Base-by-base conservation (phyloP, 2,888 invertebrate genomes). In the Argyra leucocephala region DNA sequence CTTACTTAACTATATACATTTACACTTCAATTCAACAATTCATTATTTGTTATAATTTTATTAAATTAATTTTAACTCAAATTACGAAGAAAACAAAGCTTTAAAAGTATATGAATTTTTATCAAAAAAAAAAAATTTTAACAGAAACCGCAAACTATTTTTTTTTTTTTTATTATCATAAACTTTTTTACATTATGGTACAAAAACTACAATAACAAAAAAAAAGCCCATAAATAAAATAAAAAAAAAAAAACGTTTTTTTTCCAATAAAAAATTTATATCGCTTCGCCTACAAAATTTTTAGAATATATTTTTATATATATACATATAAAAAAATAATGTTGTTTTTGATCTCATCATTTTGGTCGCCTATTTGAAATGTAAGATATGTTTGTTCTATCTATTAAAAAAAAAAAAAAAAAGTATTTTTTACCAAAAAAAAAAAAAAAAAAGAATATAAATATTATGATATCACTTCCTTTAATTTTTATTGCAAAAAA, bases 141-240 rank as follows among this genome's bases (percentile, higher is more conserved):
- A 10, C 12, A 4, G 7, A 31, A 10, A 26, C 7, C 31, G 31
- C 31, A 31, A 31, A 31, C 31, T 2, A 31, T 10, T 31, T 31
- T 31, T 31, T 10, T 63, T 63, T 26, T 26, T 6, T 26, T 26
- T 6, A 26, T 26, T 26, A 31, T 31, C 31, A 31, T 31, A n/a
- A n/a, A n/a, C n/a, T n/a, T n/a, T 31, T 10, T 31, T 31, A 31
- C n/a, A n/a, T 72, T 72, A 67, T 22, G 62, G 31, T 26, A 71
- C 73, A 62, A 61, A 61, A 61, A 37, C 63, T 62, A 23, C 36
- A 59, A 62, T 15, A 66, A 37, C 9, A 18, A 60, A 65, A 66
- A 67, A 24, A 22, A 73, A 74, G 31, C 24, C 57, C 48, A 3
- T 66, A 69, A 69, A 69, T 66, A 61, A 5, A 63, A 66, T 67